phyloP scores from a whole-genome alignment of 2,113 vertebrate species.

The Lepisosteus oculatus region DNA sequence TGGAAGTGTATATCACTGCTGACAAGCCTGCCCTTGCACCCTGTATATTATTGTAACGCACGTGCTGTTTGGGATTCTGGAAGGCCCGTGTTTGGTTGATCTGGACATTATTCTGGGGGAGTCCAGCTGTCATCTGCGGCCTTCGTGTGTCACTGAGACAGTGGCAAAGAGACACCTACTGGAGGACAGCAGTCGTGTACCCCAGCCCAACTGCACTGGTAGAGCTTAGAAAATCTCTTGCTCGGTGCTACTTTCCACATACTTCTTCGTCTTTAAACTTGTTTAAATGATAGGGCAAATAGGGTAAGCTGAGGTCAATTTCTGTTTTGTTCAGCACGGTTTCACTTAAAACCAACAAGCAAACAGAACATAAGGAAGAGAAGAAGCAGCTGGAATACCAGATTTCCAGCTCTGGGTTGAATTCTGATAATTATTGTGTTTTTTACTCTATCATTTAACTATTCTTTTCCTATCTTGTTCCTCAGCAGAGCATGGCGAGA shows the following conservation, averaged over 20 bases:
- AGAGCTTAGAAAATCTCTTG: no score
- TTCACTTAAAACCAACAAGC: background rate
- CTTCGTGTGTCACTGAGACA: conserved; percentile 3
- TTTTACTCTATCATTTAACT: background rate
- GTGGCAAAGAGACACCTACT: no score
- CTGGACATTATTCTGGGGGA: background rate
- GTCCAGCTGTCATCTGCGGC: conserved; percentile 1
- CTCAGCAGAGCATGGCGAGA: conserved; percentile 1
- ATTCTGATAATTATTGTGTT: background rate
- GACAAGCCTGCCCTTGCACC: background rate
- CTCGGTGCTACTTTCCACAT: no score
- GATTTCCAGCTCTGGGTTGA: background rate
- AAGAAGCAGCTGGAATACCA: background rate
- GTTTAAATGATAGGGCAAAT: no score
- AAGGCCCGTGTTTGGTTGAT: background rate
- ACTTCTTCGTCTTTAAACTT: no score
- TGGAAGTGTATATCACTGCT: background rate
- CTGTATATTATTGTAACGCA: background rate
- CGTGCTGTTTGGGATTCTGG: background rate
- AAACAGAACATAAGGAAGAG: background rate
- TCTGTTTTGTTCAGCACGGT: no score
- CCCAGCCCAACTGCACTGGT: no score
- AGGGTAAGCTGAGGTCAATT: no score
- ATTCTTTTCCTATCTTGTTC: background rate
- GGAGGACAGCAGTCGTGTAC: no score